Conservation (phyloP, 2,797 vertebrate genomes). For the Girardinus metallicus region DNA sequence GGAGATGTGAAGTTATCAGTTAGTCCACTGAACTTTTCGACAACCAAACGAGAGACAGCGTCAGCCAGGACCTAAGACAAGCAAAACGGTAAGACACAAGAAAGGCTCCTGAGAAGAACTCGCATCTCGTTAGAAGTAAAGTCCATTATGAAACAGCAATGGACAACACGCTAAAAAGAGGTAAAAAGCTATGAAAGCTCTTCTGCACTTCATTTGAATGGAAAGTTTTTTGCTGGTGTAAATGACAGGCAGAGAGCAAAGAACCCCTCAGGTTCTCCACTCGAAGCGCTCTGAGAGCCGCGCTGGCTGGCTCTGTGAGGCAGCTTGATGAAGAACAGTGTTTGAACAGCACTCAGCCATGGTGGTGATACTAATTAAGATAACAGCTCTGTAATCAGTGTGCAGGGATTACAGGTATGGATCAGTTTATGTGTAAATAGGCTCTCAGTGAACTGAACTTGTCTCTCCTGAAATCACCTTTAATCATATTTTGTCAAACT, state of each 20-base stretch:
- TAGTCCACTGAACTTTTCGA: constrained; percentile 94
- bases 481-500: constrained; percentile 44
- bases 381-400: constrained; percentile 55
- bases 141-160: neutral
- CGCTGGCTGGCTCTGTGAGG: constrained; percentile 15
- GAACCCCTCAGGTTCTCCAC: constrained; percentile 37
- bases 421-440: constrained; percentile 71
- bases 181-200: constrained; percentile 12
- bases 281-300: constrained; percentile 23
- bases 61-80: constrained; percentile 89
- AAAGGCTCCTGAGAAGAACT: neutral
- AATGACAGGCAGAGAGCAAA: constrained; percentile 31
- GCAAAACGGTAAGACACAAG: neutral
- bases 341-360: constrained; percentile 58
- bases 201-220: constrained; percentile 46
- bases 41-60: constrained; percentile 90
- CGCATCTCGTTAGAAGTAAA: neutral
- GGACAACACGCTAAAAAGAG: neutral
- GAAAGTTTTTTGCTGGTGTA: constrained; percentile 22
- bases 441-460: constrained; percentile 37
- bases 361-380: constrained; percentile 74
- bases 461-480: constrained; percentile 45
- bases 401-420: constrained; percentile 61
- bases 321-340: constrained; percentile 48
- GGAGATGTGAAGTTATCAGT: constrained; percentile 94